These are phyloP conservation scores for Nesometra sesokonis DNA, from an alignment of 35 echinoderm and acorn worm species.

Conservation along the genomic window DNA sequence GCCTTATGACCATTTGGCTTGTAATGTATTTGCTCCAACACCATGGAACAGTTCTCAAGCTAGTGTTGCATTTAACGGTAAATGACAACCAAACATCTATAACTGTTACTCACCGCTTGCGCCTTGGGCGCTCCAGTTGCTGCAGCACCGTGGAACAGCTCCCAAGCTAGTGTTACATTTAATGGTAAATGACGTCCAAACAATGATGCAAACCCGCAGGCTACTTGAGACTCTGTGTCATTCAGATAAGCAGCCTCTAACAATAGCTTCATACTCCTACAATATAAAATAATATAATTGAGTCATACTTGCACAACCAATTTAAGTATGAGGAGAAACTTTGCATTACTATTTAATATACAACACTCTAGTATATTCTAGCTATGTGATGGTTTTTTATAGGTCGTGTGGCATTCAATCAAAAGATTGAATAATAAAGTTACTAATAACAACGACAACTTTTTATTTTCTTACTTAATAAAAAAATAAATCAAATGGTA, in stretches of 20 bases:
- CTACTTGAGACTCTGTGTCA: conserved; percentile 48
- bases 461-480: too few relatives aligned
- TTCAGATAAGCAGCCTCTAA: conserved; percentile 66
- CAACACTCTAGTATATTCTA: too few relatives aligned
- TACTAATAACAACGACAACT: too few relatives aligned
- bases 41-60: conserved; percentile 50
- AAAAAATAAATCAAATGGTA: too few relatives aligned
- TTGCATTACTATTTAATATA: background rate
- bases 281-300: too few relatives aligned
- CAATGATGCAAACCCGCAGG: conserved; percentile 49
- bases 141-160: conserved; percentile 51
- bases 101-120: conserved; percentile 85
- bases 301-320: background rate
- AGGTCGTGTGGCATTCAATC: too few relatives aligned
- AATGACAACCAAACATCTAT: conserved; percentile 65
- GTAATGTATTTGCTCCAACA: conserved; percentile 28
- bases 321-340: background rate
- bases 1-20: too few relatives aligned
- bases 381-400: background rate
- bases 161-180: conserved; percentile 50
- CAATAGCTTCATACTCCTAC: conserved; percentile 51
- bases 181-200: conserved; percentile 68
- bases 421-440: too few relatives aligned
- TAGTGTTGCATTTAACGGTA: conserved; percentile 64
- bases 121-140: conserved; percentile 50